Percentiles rank a stretch among this genome's conserved stretches.
Evolutionary conservation across 1,140 invertebrate species (phyloP).

Genomic region (Augochlora pura): DNA sequence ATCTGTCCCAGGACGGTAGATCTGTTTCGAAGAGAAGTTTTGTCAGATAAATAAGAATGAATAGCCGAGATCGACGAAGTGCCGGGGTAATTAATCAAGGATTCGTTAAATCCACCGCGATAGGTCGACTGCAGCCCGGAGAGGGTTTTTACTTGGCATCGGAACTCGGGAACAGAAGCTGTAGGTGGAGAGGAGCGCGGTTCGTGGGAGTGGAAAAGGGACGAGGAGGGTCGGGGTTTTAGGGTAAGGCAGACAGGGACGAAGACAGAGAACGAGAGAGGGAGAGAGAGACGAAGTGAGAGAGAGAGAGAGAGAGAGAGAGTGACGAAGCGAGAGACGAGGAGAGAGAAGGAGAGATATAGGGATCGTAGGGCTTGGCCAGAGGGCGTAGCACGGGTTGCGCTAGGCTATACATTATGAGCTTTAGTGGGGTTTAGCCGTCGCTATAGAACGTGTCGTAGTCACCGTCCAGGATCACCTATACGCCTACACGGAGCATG

Average conservation of each 20-base stretch:
- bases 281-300: slow-evolving; percentile 10
- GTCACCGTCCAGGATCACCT: slow-evolving; percentile 68
- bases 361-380: slow-evolving; percentile 43
- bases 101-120: slow-evolving; percentile 64
- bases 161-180: slow-evolving; percentile 15
- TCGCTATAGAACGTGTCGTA: slow-evolving; percentile 71
- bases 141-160: slow-evolving; percentile 40
- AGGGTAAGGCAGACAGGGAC: background rate
- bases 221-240: too few relatives aligned
- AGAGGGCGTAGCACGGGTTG: slow-evolving; percentile 65
- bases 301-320: slow-evolving; percentile 12
- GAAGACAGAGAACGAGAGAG: too few relatives aligned
- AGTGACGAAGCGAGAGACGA: too few relatives aligned
- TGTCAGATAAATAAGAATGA: slow-evolving; percentile 42
- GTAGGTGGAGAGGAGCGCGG: background rate
- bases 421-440: slow-evolving; percentile 72
- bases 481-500: slow-evolving; percentile 18
- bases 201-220: slow-evolving; percentile 4
- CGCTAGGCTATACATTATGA: slow-evolving; percentile 71
- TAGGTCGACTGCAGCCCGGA: slow-evolving; percentile 53
- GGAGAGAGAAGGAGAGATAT: slow-evolving; percentile 5
- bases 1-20: too few relatives aligned
- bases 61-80: slow-evolving; percentile 8
- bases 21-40: too few relatives aligned
- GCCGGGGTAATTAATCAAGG: slow-evolving; percentile 64